Conservation (phyloP, 2,113 vertebrate genomes). For the Limanda limanda region DNA sequence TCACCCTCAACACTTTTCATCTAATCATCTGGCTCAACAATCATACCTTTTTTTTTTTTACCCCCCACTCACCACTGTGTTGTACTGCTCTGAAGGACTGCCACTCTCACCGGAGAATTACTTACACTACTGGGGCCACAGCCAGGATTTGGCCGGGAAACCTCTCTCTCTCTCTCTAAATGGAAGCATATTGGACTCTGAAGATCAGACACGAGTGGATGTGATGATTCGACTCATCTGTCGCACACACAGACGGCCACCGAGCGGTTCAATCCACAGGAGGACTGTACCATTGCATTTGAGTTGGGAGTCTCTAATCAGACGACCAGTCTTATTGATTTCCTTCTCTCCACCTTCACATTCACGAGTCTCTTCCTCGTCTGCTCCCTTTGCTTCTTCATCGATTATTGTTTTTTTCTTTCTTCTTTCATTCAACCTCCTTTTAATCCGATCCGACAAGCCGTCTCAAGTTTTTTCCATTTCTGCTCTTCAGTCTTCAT, state of each 20-base stretch:
- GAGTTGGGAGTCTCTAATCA: constrained; percentile 57
- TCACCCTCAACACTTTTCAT: constrained; percentile 49
- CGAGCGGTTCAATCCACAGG: constrained; percentile 41
- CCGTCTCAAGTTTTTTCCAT: constrained; percentile 17
- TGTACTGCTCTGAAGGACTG: constrained; percentile 17
- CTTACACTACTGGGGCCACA: constrained; percentile 3
- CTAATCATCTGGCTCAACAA: constrained; percentile 58
- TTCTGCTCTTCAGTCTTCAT: constrained; percentile 12
- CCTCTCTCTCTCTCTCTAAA: constrained; percentile 16
- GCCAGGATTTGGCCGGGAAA: constrained; percentile 29
- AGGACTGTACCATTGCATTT: constrained; percentile 38
- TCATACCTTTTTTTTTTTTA: background rate
- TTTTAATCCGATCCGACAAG: constrained; percentile 29
- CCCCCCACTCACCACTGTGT: constrained; percentile 6
- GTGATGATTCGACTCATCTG: constrained; percentile 52
- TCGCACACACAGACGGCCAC: constrained; percentile 23
- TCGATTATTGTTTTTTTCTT: constrained; percentile 43
- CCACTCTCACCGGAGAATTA: constrained; percentile 29
- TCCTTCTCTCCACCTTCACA: constrained; percentile 37
- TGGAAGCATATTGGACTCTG: constrained; percentile 37
- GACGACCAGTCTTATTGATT: constrained; percentile 53
- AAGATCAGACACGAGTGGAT: constrained; percentile 48
- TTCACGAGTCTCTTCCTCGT: constrained; percentile 36
- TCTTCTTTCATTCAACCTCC: constrained; percentile 32
- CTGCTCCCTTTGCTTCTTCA: constrained; percentile 42